Evolutionary conservation across 2,888 invertebrate species (phyloP).

Genomic region (Campoplex capitator): DNA sequence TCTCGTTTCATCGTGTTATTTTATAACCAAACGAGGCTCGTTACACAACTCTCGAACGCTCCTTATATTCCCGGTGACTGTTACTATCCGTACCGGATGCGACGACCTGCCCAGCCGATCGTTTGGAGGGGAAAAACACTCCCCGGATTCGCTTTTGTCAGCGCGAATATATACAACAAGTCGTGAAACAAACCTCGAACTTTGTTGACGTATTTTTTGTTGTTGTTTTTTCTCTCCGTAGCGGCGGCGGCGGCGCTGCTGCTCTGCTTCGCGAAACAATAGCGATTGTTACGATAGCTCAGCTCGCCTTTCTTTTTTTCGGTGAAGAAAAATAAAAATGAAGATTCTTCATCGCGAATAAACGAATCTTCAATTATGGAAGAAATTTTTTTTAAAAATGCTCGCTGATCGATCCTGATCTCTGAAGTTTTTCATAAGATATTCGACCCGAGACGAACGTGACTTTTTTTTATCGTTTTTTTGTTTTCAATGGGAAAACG

Average conservation of each 20-base stretch:
- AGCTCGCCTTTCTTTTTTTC: neutral
- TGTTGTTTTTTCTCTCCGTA: no score
- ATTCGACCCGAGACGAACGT: no score
- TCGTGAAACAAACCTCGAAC: slow-evolving; percentile 26
- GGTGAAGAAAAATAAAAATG: neutral
- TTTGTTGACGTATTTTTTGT: slow-evolving; percentile 15
- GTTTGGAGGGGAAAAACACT: slow-evolving; percentile 19
- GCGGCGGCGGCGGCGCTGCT: neutral
- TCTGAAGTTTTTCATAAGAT: neutral
- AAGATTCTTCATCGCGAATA: no score
- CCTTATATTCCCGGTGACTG: slow-evolving; percentile 36
- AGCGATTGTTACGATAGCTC: neutral
- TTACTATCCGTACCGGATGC: slow-evolving; percentile 54
- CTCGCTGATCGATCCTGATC: neutral
- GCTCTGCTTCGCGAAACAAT: neutral
- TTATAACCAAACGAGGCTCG: slow-evolving; percentile 24
- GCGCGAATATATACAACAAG: slow-evolving; percentile 9
- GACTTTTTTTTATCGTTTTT: no score
- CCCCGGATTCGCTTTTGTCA: slow-evolving; percentile 29
- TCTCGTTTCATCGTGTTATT: neutral
- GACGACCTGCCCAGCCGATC: slow-evolving; percentile 55
- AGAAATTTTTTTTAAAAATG: no score
- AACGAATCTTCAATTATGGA: neutral
- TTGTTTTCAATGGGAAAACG: no score
- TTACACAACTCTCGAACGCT: slow-evolving; percentile 53